Conservation (phyloP, 2,888 invertebrate species). For the Pandemis cinnamomeana region DNA sequence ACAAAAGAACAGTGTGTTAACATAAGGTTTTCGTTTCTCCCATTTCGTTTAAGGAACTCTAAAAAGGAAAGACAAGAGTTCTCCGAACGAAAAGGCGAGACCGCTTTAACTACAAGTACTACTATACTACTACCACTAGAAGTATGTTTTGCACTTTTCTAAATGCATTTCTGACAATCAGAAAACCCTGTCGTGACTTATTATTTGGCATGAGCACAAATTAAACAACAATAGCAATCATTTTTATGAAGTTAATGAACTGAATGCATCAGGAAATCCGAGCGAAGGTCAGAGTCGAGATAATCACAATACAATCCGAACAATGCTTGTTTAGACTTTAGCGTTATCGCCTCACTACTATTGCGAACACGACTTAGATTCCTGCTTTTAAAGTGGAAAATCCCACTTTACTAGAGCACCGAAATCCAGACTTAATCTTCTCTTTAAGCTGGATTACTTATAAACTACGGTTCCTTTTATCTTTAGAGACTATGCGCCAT, state of each 20-base stretch:
- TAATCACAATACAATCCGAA: constrained; percentile 27
- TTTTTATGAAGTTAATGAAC: constrained; percentile 23
- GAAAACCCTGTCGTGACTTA: no score
- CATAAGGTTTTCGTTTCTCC: no score
- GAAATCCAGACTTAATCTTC: background rate
- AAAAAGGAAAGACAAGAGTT: no score
- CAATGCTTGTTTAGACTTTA: constrained; percentile 15
- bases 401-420: background rate
- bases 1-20: no score
- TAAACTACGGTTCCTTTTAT: no score
- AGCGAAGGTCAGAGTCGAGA: constrained; percentile 19
- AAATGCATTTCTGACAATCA: no score
- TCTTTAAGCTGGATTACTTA: background rate
- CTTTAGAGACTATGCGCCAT: no score
- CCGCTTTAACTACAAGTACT: no score
- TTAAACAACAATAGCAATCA: constrained; percentile 17
- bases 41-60: no score
- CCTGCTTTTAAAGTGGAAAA: background rate
- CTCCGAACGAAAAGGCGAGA: no score
- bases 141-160: no score
- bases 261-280: constrained; percentile 22
- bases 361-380: background rate
- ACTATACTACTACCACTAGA: no score
- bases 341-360: background rate
- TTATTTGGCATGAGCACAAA: background rate